Evolutionary conservation across 2,113 vertebrate genomes (phyloP).

Genomic region (Thinocorus orbignyianus): DNA sequence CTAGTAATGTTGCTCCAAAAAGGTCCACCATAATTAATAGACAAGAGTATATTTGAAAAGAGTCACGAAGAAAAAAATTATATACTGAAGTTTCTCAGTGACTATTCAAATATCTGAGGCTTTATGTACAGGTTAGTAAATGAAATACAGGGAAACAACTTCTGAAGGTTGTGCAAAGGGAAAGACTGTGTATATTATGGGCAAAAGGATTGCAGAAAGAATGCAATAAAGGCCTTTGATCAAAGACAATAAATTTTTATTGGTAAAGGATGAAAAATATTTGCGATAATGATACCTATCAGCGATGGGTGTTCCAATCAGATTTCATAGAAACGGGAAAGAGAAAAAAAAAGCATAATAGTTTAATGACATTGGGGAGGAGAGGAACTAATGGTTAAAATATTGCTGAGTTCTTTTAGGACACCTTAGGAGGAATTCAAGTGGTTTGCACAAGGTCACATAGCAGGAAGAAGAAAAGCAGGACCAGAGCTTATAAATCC

Average conservation of each 20-base stretch:
- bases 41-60: neutral
- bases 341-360: neutral
- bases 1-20: neutral
- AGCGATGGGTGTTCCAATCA: accelerated
- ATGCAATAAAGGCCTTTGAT: neutral
- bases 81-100: neutral
- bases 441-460: neutral
- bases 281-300: neutral
- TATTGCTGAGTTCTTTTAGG: neutral
- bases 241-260: neutral
- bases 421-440: neutral
- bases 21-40: neutral
- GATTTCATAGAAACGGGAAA: neutral
- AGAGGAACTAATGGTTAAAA: neutral
- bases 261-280: neutral
- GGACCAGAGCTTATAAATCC: neutral
- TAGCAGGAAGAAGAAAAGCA: neutral
- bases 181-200: neutral
- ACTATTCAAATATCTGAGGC: neutral
- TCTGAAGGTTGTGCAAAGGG: neutral
- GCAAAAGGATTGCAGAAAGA: neutral
- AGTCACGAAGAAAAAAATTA: neutral
- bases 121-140: neutral
- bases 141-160: neutral
- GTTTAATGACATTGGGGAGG: neutral